phyloP scores from a whole-genome alignment of 2,888 invertebrate genomes.

The Biston betularia region DNA sequence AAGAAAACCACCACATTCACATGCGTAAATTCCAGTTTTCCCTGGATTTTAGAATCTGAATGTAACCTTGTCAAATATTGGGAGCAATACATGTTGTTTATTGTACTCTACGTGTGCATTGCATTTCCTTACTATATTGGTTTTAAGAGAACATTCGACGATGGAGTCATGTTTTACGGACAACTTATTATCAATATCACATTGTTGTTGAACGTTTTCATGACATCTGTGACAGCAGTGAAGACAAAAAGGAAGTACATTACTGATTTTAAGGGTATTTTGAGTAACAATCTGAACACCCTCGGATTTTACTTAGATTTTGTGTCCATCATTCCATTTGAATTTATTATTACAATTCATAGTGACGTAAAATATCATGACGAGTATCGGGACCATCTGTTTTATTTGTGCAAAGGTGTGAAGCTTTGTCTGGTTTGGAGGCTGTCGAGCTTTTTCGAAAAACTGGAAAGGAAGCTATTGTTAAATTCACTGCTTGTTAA shows the following conservation, averaged over 20 bases:
- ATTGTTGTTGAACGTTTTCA: slow-evolving; percentile 72
- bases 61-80: slow-evolving; percentile 78
- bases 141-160: slow-evolving; percentile 70
- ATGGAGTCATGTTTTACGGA: slow-evolving; percentile 67
- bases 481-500: slow-evolving; percentile 74
- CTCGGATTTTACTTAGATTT: slow-evolving; percentile 83
- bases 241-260: slow-evolving; percentile 76
- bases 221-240: slow-evolving; percentile 78
- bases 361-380: slow-evolving; percentile 66
- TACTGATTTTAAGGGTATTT: slow-evolving; percentile 66
- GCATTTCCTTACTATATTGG: slow-evolving; percentile 82
- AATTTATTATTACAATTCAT: slow-evolving; percentile 77
- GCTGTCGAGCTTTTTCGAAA: slow-evolving; percentile 76
- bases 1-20: slow-evolving; percentile 71
- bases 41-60: slow-evolving; percentile 80
- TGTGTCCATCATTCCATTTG: slow-evolving; percentile 79
- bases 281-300: slow-evolving; percentile 75
- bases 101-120: slow-evolving; percentile 74
- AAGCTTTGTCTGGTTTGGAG: slow-evolving; percentile 83
- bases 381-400: slow-evolving; percentile 74
- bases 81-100: slow-evolving; percentile 75
- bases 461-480: slow-evolving; percentile 72
- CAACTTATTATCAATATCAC: slow-evolving; percentile 74
- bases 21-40: slow-evolving; percentile 70
- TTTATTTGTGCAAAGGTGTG: slow-evolving; percentile 81